Evolutionary conservation across 2,113 vertebrate species (phyloP), one percentile per base, ranked within the genome.

Genomic region (Todiramphus chloris): DNA sequence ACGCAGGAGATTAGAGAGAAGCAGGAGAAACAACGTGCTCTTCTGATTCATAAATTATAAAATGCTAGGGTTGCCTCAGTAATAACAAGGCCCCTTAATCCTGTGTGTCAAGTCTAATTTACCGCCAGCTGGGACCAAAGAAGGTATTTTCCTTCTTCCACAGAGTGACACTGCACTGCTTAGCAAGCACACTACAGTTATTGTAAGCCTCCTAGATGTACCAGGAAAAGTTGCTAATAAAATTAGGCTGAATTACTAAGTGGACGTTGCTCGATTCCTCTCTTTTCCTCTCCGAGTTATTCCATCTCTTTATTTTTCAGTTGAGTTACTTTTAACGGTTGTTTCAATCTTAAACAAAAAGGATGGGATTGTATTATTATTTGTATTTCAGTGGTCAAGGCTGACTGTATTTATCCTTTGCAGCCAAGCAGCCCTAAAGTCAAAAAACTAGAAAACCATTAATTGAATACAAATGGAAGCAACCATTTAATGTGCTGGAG

Each of bases 11-110:
- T 51, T 20, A 44, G 70, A 44, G 39, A 86, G 46, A 48, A 78
- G 46, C n/a, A 60, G 72, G 43, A 89, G 91, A 28, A 64, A 86
- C 77, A 75, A 64, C 88, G 41, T 14, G 86, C 63, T 82, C 51
- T 53, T 83, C 63, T 79, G 83, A 93, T 88, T 92, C 83, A 88
- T 58, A 90, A 95, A 96, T 92, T 93, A 79, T 28, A 92, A 93
- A 91, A 76, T 82, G 83, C 91, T 87, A 37, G 51, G 89, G 87
- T 82, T 82, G 93, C 84, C 87, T 56, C 90, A 50, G 39, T 94
- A 96, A 93, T 72, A 69, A 59, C 16, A 85, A 91, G 67, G 78
- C 59, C 56, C 76, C 75, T 91, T 92, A 75, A 91, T 94, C 78
- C 84, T 0, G 0, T 37, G 39, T 88, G 89, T 94, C 85, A 94